Percentiles rank a stretch among this genome's conserved stretches.
Evolutionary conservation across 2,113 vertebrate species (phyloP).

Genomic region (Leiothrix lutea): DNA sequence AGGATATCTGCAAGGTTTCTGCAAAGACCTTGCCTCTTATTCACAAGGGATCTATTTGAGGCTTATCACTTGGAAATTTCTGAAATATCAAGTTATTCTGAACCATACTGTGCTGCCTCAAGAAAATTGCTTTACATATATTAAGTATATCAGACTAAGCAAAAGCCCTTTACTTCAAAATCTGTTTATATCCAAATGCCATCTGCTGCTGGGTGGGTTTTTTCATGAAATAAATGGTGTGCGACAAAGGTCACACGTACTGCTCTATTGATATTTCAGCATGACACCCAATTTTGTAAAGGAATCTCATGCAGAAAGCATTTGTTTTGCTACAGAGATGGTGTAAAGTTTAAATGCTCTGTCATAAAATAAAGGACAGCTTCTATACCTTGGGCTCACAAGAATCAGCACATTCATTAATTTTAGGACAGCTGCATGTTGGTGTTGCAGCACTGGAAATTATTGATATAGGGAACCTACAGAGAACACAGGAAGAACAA

Average conservation of each 20-base stretch:
- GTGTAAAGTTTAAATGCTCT: neutral
- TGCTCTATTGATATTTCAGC: constrained; percentile 30
- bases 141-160: constrained; percentile 10
- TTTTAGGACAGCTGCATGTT: neutral
- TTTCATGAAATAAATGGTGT: neutral
- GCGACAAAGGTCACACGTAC: neutral
- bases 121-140: constrained; percentile 45
- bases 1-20: neutral
- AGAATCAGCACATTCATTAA: neutral
- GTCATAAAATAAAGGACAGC: neutral
- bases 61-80: constrained; percentile 10
- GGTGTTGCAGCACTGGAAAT: neutral
- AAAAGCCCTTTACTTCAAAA: constrained; percentile 37
- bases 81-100: constrained; percentile 30
- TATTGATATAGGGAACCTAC: neutral
- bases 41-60: neutral
- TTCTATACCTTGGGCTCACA: neutral
- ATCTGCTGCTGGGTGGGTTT: constrained; percentile 5
- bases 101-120: constrained; percentile 1
- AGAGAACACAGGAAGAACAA: neutral
- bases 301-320: neutral
- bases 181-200: constrained; percentile 46
- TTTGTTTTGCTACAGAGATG: neutral
- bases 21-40: neutral
- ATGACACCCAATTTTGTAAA: neutral